Conservation (phyloP, 2,888 invertebrate genomes). For the Diabrotica balteata region DNA sequence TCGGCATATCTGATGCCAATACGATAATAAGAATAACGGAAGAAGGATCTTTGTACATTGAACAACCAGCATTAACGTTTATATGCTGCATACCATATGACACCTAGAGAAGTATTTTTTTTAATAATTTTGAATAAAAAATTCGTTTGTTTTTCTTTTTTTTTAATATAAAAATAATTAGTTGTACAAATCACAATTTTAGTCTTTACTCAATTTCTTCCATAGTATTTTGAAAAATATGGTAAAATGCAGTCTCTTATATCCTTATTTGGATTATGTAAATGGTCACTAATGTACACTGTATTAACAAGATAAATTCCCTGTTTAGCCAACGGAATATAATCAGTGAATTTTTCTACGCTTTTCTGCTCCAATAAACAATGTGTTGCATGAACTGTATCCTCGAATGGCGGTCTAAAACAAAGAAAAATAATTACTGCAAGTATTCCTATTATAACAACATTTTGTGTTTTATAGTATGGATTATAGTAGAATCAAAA, state of each 20-base stretch:
- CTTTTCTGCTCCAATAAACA: constrained; percentile 71
- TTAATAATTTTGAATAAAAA: constrained; percentile 3
- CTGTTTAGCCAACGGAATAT: constrained; percentile 53
- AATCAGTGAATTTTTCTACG: constrained; percentile 48
- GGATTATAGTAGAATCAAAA: no score
- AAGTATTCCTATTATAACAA: no score
- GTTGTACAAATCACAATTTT: constrained; percentile 1
- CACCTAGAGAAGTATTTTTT: background rate
- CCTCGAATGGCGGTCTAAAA: constrained; percentile 66
- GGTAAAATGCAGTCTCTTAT: constrained; percentile 52
- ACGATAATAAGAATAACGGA: no score
- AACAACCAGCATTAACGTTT: no score
- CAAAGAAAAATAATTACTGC: constrained; percentile 2
- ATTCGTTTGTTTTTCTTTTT: background rate
- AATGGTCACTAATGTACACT: constrained; percentile 53
- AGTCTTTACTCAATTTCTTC: constrained; percentile 23
- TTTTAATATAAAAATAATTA: constrained; percentile 3
- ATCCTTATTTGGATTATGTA: constrained; percentile 49
- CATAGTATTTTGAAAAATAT: constrained; percentile 48
- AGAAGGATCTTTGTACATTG: no score
- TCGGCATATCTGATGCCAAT: no score
- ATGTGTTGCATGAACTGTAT: constrained; percentile 68
- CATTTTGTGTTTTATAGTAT: no score
- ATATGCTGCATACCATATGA: no score
- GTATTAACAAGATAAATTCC: constrained; percentile 56